phyloP scores from a whole-genome alignment of 2,797 vertebrate genomes.

The Decapterus maruadsi region DNA sequence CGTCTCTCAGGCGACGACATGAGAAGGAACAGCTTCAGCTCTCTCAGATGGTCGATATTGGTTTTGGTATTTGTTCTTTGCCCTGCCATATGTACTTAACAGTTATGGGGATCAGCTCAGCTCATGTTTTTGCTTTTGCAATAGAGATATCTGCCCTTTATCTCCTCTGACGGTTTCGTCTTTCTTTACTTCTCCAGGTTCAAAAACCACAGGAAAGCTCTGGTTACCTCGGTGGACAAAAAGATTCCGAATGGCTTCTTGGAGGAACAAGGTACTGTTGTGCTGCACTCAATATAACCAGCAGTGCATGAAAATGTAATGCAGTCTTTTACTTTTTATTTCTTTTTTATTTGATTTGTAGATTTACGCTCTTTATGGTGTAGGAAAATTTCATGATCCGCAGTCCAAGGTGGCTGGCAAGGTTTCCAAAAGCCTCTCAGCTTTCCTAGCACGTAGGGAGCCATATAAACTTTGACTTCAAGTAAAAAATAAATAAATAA shows the following conservation, averaged over 20 bases:
- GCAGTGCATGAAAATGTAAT: constrained; percentile 66
- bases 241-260: constrained; percentile 97
- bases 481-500: constrained; percentile 73
- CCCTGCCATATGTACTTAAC: constrained; percentile 27
- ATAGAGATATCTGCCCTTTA: constrained; percentile 27
- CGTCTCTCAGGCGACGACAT: constrained; percentile 63
- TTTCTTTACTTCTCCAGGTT: constrained; percentile 85
- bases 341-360: constrained; percentile 70
- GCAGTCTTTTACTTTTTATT: constrained; percentile 61
- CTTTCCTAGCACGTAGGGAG: constrained; percentile 71
- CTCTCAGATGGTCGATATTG: constrained; percentile 78
- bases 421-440: constrained; percentile 46
- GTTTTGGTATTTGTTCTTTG: constrained; percentile 67
- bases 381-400: constrained; percentile 59
- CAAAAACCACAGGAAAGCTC: constrained; percentile 93
- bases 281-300: constrained; percentile 57
- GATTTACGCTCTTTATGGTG: constrained; percentile 67
- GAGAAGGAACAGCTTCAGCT: constrained; percentile 80
- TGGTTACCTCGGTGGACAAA: constrained; percentile 92
- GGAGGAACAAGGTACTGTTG: constrained; percentile 94
- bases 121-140: constrained; percentile 22
- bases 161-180: constrained; percentile 21
- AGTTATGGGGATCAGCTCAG: background rate
- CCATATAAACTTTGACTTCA: constrained; percentile 74
- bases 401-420: constrained; percentile 53